Base-by-base conservation (phyloP, 2,113 vertebrate genomes). In the Pollimyrus isidori region DNA sequence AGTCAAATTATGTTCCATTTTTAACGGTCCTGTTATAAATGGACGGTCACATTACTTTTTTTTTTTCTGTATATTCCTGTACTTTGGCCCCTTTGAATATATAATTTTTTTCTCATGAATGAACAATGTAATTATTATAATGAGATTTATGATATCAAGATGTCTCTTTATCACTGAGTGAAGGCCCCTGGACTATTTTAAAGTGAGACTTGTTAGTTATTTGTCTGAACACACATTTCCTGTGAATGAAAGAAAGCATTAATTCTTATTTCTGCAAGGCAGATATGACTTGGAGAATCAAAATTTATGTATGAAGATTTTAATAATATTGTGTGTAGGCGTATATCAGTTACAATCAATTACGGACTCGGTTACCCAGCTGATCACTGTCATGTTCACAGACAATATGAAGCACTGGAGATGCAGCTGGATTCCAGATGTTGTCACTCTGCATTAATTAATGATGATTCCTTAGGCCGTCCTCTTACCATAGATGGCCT, bases 201-300 rank as follows among this genome's bases (percentile, higher is more conserved):
- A 93, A 93, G 92, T 91, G 91, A 58, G 89, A 91, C 91, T 93
- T 94, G 92, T 94, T 93, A 93, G 88, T 93, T 93, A 62, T 91
- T 89, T 92, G 90, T 94, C 87, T 87, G 73, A 42, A 80, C 30
- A 42, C 73, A 19, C 35, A 42, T 80, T 42, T 42, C 73, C 42
- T 5, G 0, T 39, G 23, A 52, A 53, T 30, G 26, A 53, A 93
- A 92, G 58, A 85, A 93, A 94, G 93, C 91, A 73, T 92, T 94
- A 90, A 90, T 82, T 88, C 92, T 92, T 90, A 91, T 92, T 93
- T 90, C 73, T 30, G 90, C 91, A 19, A 91, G 88, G 90, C 90
- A 92, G 90, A 92, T 93, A 93, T 90, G 91, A 88, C 56, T 30
- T 23, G 11, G 50, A 58, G 65, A 39, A 52, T 17, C 19, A 15